Conservation (phyloP, 2,888 invertebrate species). For the Hirtodrosophila duncani region DNA sequence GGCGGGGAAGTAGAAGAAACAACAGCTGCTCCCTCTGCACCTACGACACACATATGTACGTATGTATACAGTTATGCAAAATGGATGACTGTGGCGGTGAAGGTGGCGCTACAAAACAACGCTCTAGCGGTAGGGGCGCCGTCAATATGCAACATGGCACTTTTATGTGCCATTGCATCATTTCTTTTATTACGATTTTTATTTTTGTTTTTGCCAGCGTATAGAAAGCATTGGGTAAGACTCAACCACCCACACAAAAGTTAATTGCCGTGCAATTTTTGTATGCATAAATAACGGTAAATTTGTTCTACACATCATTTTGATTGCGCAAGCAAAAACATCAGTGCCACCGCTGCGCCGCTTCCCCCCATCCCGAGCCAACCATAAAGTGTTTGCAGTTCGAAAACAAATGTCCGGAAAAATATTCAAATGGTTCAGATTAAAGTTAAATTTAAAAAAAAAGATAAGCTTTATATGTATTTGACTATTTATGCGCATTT, state of each 20-base stretch:
- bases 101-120: not conserved
- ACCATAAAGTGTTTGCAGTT: slow-evolving; percentile 39
- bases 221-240: slow-evolving; percentile 16
- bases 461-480: slow-evolving; percentile 7
- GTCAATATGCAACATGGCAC: slow-evolving; percentile 56
- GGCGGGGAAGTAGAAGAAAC: not conserved
- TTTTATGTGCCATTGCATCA: slow-evolving; percentile 32
- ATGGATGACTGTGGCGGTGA: slow-evolving; percentile 12
- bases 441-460: slow-evolving; percentile 21
- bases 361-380: slow-evolving; percentile 1
- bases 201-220: not conserved
- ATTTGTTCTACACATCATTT: slow-evolving; percentile 72
- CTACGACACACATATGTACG: no score
- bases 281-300: slow-evolving; percentile 70
- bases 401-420: slow-evolving; percentile 53
- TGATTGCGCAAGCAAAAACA: slow-evolving; percentile 70
- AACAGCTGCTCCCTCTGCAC: slow-evolving; percentile 28
- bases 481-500: no score
- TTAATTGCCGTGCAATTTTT: slow-evolving; percentile 73
- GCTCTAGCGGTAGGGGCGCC: slow-evolving; percentile 8
- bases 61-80: slow-evolving; percentile 60
- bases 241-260: slow-evolving; percentile 39
- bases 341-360: slow-evolving; percentile 28
- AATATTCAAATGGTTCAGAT: slow-evolving; percentile 48
- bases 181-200: slow-evolving; percentile 7